Evolutionary conservation across 1,140 invertebrate genomes (phyloP).

Genomic region (Formica selysi): DNA sequence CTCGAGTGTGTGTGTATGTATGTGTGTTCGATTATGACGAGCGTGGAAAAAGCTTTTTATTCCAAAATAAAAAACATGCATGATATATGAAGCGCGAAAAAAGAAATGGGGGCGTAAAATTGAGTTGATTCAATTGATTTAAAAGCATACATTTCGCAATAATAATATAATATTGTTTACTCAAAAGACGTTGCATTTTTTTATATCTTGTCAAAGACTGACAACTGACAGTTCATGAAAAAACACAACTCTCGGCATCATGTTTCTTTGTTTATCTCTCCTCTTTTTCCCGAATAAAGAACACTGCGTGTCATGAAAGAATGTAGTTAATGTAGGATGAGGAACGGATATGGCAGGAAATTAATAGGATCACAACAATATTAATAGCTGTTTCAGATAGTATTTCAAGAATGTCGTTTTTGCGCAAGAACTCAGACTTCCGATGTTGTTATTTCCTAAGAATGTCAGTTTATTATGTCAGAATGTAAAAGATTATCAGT

Average conservation of each 20-base stretch:
- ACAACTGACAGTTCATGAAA: not conserved
- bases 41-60: not conserved
- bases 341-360: slow-evolving; percentile 60
- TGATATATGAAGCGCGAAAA: not conserved
- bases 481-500: slow-evolving; percentile 21
- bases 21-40: slow-evolving; percentile 5
- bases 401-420: slow-evolving; percentile 51
- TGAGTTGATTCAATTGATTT: not conserved
- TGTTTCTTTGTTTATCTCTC: slow-evolving; percentile 28
- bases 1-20: not conserved
- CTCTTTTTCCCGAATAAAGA: not conserved
- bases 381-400: slow-evolving; percentile 60
- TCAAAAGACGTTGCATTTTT: not conserved
- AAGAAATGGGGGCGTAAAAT: too few species aligned
- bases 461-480: slow-evolving; percentile 23
- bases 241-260: not conserved
- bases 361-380: slow-evolving; percentile 47
- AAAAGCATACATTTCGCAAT: not conserved
- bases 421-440: not conserved
- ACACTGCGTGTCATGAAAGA: not conserved
- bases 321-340: slow-evolving; percentile 29
- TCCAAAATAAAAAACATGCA: not conserved
- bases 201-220: not conserved
- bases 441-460: slow-evolving; percentile 7
- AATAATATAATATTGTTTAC: not conserved